Base-by-base conservation (phyloP, 1,140 invertebrate genomes). In the Asobara japonica region DNA sequence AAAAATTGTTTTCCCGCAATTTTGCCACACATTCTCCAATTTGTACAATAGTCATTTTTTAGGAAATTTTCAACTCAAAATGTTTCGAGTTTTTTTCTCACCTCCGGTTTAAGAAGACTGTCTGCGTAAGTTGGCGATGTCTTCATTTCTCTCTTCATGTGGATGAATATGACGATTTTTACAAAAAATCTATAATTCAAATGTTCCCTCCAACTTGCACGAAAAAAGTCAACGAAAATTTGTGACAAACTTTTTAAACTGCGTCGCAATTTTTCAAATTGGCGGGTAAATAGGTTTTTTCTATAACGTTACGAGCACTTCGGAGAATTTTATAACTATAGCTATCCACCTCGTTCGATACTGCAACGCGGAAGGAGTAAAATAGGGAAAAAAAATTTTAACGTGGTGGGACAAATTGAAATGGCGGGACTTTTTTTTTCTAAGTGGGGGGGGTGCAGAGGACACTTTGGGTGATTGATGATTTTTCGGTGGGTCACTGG, bases 21-120 rank as follows among this genome's bases (percentile, higher is more conserved):
- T n/a, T n/a, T n/a, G n/a, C n/a, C n/a, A n/a, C n/a, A n/a, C n/a
- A n/a, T n/a, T n/a, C n/a, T n/a, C n/a, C n/a, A n/a, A n/a, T n/a
- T n/a, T n/a, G n/a, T n/a, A n/a, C n/a, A n/a, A n/a, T n/a, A n/a
- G n/a, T n/a, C n/a, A n/a, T n/a, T n/a, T n/a, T n/a, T n/a, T n/a
- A n/a, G n/a, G n/a, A n/a, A n/a, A n/a, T 72, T 51, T 51, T 48
- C 16, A 27, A 18, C 56, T 48, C 11, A 4, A 45, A 69, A 64
- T 67, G 8, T 38, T 48, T 29, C 3, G 41, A n/a, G n/a, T n/a
- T n/a, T n/a, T n/a, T 64, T 31, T 61, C 84, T 85, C 82, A 86
- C 85, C 84, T 86, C 83, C 64, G 80, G 80, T 51, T 84, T 84
- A 16, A 86, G 70, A 70, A 84, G 74, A 64, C 84, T 82, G 75